A percentile compares a stretch with the other conserved stretches of the same genome.
Conservation (phyloP, 2,888 invertebrate genomes). For the Orthosia gracilis region DNA sequence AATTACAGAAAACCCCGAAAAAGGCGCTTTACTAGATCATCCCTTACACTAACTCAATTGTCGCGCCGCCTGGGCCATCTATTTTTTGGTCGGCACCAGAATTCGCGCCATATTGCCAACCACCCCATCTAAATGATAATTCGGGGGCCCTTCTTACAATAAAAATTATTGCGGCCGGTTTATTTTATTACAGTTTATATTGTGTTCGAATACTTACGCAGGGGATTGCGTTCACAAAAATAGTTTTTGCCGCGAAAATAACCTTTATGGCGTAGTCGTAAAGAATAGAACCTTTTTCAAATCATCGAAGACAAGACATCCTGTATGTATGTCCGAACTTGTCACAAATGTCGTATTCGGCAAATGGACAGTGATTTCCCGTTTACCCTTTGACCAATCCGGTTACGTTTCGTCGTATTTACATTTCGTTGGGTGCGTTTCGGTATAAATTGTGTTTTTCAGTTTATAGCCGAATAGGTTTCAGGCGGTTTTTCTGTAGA, state of each 20-base stretch:
- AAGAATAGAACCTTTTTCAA: slow-evolving; percentile 49
- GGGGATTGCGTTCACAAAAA: slow-evolving; percentile 62
- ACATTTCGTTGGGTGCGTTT: slow-evolving; percentile 74
- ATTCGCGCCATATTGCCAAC: slow-evolving; percentile 88
- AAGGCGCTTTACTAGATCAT: slow-evolving; percentile 76
- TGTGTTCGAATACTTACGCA: slow-evolving; percentile 84
- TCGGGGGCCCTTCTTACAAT: slow-evolving; percentile 88
- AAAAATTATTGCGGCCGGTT: slow-evolving; percentile 90
- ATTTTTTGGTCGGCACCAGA: slow-evolving; percentile 79
- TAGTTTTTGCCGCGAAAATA: slow-evolving; percentile 63
- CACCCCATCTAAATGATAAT: slow-evolving; percentile 91
- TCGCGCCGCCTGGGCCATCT: slow-evolving; percentile 78
- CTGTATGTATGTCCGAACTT: slow-evolving; percentile 68
- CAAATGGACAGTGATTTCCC: slow-evolving; percentile 81
- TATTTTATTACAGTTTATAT: slow-evolving; percentile 90
- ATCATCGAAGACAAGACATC: slow-evolving; percentile 26
- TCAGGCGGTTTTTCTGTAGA: slow-evolving; percentile 21
- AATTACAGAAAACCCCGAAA: slow-evolving; percentile 79
- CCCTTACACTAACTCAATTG: slow-evolving; percentile 84
- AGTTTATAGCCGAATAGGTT: slow-evolving; percentile 71
- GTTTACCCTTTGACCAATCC: slow-evolving; percentile 83
- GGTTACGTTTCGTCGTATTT: slow-evolving; percentile 77
- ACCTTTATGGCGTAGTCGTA: slow-evolving; percentile 50
- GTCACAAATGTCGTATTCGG: slow-evolving; percentile 77
- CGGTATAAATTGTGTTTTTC: slow-evolving; percentile 73